Conservation (phyloP, 2,113 vertebrate genomes). For the Scolopax mira region DNA sequence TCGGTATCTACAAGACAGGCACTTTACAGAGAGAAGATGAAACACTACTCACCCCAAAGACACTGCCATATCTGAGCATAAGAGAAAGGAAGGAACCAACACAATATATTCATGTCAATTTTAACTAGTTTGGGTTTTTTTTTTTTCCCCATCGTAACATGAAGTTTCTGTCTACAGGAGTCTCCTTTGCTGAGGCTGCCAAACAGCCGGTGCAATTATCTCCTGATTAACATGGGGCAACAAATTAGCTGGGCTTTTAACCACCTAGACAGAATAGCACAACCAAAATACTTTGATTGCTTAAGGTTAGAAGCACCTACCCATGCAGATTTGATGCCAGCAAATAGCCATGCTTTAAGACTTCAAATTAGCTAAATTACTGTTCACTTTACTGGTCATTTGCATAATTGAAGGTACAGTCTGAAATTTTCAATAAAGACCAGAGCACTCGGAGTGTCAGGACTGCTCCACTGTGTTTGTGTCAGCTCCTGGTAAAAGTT, state of each 20-base stretch:
- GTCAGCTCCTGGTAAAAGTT: neutral
- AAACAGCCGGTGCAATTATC: neutral
- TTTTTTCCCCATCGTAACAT: neutral
- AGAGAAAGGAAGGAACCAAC: neutral
- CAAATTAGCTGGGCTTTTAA: neutral
- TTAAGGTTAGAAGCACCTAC: neutral
- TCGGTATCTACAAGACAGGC: neutral
- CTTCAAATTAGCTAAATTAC: neutral
- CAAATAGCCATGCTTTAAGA: neutral
- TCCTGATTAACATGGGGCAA: neutral
- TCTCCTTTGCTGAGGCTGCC: neutral
- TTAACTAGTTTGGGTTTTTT: neutral
- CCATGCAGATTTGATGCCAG: neutral
- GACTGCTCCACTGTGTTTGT: too few relatives aligned
- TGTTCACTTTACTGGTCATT: neutral
- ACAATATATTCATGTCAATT: neutral
- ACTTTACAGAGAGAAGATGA: neutral
- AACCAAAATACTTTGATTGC: neutral
- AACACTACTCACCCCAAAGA: neutral
- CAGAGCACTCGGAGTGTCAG: neutral
- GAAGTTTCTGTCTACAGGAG: neutral
- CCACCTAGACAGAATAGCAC: neutral
- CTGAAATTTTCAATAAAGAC: neutral
- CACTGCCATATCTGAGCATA: fast-evolving
- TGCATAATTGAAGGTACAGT: neutral